Evolutionary conservation across 1,140 invertebrate species (phyloP).

Genomic region (Drosophila novamexicana): DNA sequence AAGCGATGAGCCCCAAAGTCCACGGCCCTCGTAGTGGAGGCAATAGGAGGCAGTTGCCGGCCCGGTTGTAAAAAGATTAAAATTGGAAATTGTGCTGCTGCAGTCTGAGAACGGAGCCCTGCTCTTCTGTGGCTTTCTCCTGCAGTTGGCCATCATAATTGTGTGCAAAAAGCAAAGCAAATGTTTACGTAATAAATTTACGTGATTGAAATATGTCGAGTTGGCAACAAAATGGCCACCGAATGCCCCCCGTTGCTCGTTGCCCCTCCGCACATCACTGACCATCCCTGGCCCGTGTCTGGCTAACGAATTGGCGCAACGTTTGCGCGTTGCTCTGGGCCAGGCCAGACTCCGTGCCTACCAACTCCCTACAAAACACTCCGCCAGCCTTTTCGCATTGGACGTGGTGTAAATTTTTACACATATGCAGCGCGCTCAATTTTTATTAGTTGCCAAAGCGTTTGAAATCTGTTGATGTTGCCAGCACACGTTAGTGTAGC

Average conservation of each 20-base stretch:
- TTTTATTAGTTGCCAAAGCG: conserved; percentile 49
- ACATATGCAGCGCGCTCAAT: conserved; percentile 64
- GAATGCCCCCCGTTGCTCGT: conserved; percentile 21
- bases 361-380: conserved; percentile 8
- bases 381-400: conserved; percentile 1
- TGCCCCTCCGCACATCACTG: not conserved
- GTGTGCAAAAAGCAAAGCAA: conserved; percentile 83
- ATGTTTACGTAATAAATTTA: conserved; percentile 84
- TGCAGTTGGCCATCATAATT: conserved; percentile 62
- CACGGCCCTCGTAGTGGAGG: conserved; percentile 17
- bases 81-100: conserved; percentile 74
- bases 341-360: conserved; percentile 11
- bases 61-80: conserved; percentile 67
- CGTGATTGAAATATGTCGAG: conserved; percentile 84
- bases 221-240: conserved; percentile 78
- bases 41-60: not conserved
- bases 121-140: conserved; percentile 15
- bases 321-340: conserved; percentile 27
- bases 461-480: conserved; percentile 35
- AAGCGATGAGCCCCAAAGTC: conserved; percentile 19
- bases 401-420: conserved; percentile 76
- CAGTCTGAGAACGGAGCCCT: conserved; percentile 5
- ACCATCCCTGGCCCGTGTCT: conserved; percentile 23
- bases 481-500: conserved; percentile 24
- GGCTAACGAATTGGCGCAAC: conserved; percentile 70